Evolutionary conservation across 2,888 invertebrate genomes (phyloP), one percentile per base, ranked within the genome.

Genomic region (Deroplatys truncata): DNA sequence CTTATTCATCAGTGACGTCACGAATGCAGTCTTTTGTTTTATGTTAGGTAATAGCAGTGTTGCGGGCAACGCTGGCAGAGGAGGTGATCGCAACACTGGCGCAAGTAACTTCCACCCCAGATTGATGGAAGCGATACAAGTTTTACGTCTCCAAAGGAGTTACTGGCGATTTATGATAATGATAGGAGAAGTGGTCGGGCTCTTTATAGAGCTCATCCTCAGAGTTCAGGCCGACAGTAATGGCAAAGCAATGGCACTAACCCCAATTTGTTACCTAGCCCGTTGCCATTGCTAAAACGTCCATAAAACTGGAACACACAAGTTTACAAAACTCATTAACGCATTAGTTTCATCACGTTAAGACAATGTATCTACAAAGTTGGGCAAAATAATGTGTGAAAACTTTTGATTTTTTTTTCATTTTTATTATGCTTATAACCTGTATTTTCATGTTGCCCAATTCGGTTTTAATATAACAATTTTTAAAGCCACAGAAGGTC

Each of bases 11-110:
- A 85, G 28, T 85, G 85, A 85, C 85, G 85, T 85, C 85, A 85
- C 28, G 49, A 85, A 85, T 85, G 85, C 56, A 85, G 49, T 85
- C 85, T 85, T 85, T 85, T 85, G 85, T 85, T 85, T 85, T 85
- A 85, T 85, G 85, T 85, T 56, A 85, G 85, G 85, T 85, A 85
- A 85, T 85, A 85, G 85, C 28, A 85, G 85, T 85, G 85, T 85
- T 49, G 85, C 43, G 85, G 28, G 15, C 43, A 56, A 16, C 56
- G 56, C 85, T 20, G 25, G 20, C 56, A 72, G 56, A 72, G 56
- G 5, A 16, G 56, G 56, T 72, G 56, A 72, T 72, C 56, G 56
- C 56, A 72, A 72, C 56, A 72, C 56, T 72, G 56, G 56, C 56
- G 56, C 25, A 72, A 72, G 56, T 72, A 72, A 7, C 56, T 72